These are phyloP conservation scores for Megaceryle maxima DNA, from an alignment of 2,113 vertebrate species.

Conservation along the genomic window DNA sequence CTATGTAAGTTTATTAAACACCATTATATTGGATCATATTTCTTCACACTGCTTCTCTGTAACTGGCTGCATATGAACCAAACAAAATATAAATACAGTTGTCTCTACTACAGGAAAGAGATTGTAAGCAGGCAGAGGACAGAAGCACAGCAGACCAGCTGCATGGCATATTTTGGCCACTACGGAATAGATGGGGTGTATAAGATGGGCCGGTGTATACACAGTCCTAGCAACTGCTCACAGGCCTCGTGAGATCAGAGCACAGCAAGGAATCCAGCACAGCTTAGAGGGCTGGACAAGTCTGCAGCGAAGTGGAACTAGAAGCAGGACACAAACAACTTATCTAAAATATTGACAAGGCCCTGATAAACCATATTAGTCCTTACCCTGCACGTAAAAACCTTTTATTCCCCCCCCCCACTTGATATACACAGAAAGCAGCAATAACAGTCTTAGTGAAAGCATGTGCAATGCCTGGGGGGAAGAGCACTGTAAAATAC, in stretches of 20 bases:
- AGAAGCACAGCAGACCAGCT: not conserved
- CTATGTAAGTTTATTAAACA: not conserved
- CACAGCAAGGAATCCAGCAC: not conserved
- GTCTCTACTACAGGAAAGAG: not conserved
- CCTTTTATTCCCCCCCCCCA: not conserved
- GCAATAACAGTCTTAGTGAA: not conserved
- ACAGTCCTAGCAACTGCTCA: not conserved
- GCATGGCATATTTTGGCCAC: not conserved
- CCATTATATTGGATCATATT: not conserved
- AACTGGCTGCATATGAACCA: not conserved
- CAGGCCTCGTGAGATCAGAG: not conserved
- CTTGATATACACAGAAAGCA: not conserved
- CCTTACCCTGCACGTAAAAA: not conserved
- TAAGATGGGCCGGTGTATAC: not conserved
- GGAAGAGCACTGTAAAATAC: not conserved
- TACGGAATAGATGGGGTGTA: not conserved
- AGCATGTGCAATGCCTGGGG: not conserved
- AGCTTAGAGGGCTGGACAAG: not conserved
- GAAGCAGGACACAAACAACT: not conserved
- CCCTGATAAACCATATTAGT: not conserved
- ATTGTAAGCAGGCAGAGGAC: not conserved
- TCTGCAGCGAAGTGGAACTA: not conserved
- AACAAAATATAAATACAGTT: not conserved
- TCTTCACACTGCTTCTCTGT: not conserved
- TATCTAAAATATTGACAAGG: not conserved